Percentiles rank a stretch among this genome's conserved stretches.
phyloP scores from a whole-genome alignment of 1,140 invertebrate species.

The Aphelinus atriplicis region DNA sequence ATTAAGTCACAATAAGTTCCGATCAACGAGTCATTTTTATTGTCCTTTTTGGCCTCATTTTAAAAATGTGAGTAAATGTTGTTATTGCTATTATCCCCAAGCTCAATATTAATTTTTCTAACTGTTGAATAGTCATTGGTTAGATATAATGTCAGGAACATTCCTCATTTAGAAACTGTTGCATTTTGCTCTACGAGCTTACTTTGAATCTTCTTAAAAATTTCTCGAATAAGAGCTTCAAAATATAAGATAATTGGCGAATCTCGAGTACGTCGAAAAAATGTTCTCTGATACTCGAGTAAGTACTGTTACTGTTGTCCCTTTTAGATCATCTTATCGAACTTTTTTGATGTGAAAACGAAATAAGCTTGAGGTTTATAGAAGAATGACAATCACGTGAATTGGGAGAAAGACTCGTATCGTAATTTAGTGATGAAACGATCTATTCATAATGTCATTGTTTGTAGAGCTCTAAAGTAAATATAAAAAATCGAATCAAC shows the following conservation, averaged over 20 bases:
- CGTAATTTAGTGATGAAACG: too few species aligned
- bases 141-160: too few species aligned
- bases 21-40: slow-evolving; percentile 13
- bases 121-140: too few species aligned
- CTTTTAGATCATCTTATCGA: not conserved
- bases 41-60: too few species aligned
- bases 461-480: slow-evolving; percentile 26
- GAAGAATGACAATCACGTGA: slow-evolving; percentile 35
- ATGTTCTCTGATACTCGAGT: slow-evolving; percentile 25
- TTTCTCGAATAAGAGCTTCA: too few species aligned
- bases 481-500: slow-evolving; percentile 48
- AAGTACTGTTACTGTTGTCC: not conserved
- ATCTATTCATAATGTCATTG: not conserved
- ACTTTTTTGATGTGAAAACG: not conserved
- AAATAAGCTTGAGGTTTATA: not conserved
- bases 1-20: slow-evolving; percentile 44
- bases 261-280: slow-evolving; percentile 10
- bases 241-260: too few species aligned
- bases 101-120: too few species aligned
- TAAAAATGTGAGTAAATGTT: too few species aligned
- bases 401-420: not conserved
- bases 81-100: too few species aligned
- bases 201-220: too few species aligned
- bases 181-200: too few species aligned
- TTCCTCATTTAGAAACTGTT: too few species aligned